phyloP scores from a whole-genome alignment of 2,797 vertebrate genomes.

The Cichlasoma orientale region DNA sequence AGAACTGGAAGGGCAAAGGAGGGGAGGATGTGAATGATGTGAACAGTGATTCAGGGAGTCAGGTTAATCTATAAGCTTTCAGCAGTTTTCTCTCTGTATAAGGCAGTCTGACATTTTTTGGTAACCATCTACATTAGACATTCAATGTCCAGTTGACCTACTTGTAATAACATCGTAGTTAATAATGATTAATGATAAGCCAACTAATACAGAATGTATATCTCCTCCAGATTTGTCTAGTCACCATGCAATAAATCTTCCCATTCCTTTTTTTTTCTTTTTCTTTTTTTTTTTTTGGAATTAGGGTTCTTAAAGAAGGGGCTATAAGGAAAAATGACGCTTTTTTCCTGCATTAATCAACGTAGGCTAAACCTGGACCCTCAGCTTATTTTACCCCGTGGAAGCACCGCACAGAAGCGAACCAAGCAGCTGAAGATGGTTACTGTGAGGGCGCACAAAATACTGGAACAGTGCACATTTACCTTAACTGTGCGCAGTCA shows the following conservation, averaged over 20 bases:
- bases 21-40: neutral
- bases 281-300: neutral
- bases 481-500: constrained; percentile 15
- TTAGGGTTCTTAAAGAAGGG: neutral
- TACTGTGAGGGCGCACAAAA: constrained; percentile 20
- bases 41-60: constrained; percentile 25
- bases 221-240: constrained; percentile 16
- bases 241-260: neutral
- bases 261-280: neutral
- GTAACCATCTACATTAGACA: constrained; percentile 20
- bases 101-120: neutral
- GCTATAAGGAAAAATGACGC: neutral
- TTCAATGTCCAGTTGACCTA: constrained; percentile 50
- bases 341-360: neutral
- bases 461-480: constrained; percentile 27
- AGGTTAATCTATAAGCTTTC: constrained; percentile 22
- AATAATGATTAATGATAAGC: constrained; percentile 28
- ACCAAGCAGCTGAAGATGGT: constrained; percentile 19
- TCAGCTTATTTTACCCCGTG: constrained; percentile 4
- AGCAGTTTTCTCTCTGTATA: neutral
- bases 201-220: constrained; percentile 26
- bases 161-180: constrained; percentile 35
- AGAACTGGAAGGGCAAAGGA: constrained; percentile 9
- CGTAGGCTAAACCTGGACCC: constrained; percentile 1
- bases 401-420: constrained; percentile 13